These are phyloP conservation scores for Danaus chrysippus DNA, from an alignment of 2,888 invertebrate species.

Conservation along the genomic window DNA sequence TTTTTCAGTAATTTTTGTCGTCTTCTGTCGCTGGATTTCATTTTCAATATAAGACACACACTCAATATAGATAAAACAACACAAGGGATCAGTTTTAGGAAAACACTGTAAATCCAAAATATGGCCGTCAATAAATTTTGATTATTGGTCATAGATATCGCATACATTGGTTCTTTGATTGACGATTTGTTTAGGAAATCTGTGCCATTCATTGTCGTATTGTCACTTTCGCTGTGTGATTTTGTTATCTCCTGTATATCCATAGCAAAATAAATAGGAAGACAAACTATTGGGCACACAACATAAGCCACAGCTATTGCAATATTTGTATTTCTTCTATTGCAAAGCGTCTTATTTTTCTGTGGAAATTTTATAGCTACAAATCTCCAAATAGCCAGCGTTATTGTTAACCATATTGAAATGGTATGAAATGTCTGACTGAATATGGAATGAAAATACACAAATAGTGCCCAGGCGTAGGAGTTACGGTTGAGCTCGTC, in stretches of 20 bases:
- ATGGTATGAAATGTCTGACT: conserved; percentile 93
- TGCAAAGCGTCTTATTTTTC: conserved; percentile 89
- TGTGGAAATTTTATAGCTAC: conserved; percentile 93
- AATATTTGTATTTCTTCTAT: conserved; percentile 85
- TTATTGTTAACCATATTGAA: conserved; percentile 95
- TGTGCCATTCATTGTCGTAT: conserved; percentile 47
- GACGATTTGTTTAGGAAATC: conserved; percentile 42
- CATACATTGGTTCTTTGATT: conserved; percentile 78
- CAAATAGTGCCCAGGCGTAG: conserved; percentile 90
- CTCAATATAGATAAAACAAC: conserved; percentile 90
- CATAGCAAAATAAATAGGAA: conserved; percentile 90
- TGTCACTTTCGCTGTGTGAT: conserved; percentile 36
- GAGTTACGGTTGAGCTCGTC: conserved; percentile 66
- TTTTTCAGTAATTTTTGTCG: conserved; percentile 83
- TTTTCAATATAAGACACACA: conserved; percentile 85
- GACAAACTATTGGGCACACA: conserved; percentile 89
- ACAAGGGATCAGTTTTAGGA: conserved; percentile 95
- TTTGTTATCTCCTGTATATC: conserved; percentile 78
- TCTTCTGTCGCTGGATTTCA: conserved; percentile 89
- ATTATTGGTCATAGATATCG: conserved; percentile 82
- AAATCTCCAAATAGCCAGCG: conserved; percentile 95
- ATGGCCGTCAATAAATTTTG: conserved; percentile 83
- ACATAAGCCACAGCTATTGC: conserved; percentile 88
- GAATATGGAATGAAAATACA: conserved; percentile 93
- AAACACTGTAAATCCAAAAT: conserved; percentile 95